A percentile compares a stretch with the other conserved stretches of the same genome.
phyloP scores from a whole-genome alignment of 2,113 vertebrate species.

The Polypterus senegalus region DNA sequence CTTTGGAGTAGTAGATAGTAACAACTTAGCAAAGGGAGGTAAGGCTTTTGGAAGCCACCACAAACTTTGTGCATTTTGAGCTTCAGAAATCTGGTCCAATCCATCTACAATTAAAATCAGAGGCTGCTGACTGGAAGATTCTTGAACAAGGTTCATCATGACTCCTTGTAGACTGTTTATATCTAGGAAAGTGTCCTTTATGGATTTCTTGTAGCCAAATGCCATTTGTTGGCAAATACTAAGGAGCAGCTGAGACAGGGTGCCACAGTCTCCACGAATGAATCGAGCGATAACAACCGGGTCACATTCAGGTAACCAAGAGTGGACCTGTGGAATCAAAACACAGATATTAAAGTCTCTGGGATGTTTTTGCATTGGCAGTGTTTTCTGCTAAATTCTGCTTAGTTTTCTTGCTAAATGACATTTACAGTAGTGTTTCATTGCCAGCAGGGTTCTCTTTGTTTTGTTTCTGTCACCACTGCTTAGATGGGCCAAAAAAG shows the following conservation, averaged over 20 bases:
- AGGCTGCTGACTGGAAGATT: constrained; percentile 26
- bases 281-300: constrained; percentile 45
- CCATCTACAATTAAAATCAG: constrained; percentile 47
- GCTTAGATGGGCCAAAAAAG: too few species aligned
- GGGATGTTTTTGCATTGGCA: too few species aligned
- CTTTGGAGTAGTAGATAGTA: constrained; percentile 37
- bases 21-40: constrained; percentile 41
- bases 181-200: not conserved
- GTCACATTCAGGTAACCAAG: constrained; percentile 39
- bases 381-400: too few species aligned
- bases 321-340: constrained; percentile 32
- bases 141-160: constrained; percentile 37
- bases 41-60: constrained; percentile 41
- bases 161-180: constrained; percentile 29
- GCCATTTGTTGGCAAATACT: constrained; percentile 40
- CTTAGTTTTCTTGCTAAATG: too few species aligned
- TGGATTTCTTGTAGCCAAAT: constrained; percentile 20
- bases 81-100: constrained; percentile 37
- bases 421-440: too few species aligned
- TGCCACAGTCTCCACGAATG: constrained; percentile 20
- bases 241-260: constrained; percentile 32
- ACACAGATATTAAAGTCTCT: too few species aligned
- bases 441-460: too few species aligned
- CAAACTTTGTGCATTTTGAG: constrained; percentile 19
- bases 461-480: too few species aligned